Conservation (phyloP, 2,797 vertebrate genomes). For the Onychomys leucogaster region DNA sequence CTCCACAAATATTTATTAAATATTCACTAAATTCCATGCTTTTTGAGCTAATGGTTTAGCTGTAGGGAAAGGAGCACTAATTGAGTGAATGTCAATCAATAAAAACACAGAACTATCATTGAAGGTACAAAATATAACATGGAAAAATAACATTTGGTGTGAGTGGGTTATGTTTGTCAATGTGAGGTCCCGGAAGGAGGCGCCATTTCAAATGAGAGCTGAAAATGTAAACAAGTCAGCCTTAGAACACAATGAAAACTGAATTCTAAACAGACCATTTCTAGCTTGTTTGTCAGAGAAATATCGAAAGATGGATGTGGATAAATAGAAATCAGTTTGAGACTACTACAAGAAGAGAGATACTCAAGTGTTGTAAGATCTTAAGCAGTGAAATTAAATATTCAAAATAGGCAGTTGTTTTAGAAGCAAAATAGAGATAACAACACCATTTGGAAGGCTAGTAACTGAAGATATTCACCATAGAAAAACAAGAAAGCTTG, state of each 20-base stretch:
- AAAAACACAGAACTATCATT: background rate
- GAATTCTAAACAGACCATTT: background rate
- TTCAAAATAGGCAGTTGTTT: slow-evolving; percentile 4
- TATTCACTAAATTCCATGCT: background rate
- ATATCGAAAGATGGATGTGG: background rate
- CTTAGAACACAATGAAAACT: background rate
- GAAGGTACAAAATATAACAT: background rate
- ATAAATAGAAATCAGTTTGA: background rate
- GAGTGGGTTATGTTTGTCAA: background rate
- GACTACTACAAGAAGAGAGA: background rate
- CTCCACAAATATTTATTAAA: background rate
- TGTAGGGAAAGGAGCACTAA: background rate
- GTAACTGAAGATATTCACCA: background rate
- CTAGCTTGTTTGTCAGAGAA: background rate
- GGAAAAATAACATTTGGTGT: background rate
- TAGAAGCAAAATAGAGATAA: background rate
- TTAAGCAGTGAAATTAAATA: background rate
- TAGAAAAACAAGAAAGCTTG: background rate
- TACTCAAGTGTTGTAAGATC: background rate
- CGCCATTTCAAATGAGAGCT: background rate
- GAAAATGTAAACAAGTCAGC: background rate
- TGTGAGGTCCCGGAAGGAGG: background rate
- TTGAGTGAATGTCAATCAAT: background rate
- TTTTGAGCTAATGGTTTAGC: background rate
- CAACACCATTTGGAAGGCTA: background rate